Conservation (phyloP, 2,888 invertebrate genomes). For the Ormyrus labotus region DNA sequence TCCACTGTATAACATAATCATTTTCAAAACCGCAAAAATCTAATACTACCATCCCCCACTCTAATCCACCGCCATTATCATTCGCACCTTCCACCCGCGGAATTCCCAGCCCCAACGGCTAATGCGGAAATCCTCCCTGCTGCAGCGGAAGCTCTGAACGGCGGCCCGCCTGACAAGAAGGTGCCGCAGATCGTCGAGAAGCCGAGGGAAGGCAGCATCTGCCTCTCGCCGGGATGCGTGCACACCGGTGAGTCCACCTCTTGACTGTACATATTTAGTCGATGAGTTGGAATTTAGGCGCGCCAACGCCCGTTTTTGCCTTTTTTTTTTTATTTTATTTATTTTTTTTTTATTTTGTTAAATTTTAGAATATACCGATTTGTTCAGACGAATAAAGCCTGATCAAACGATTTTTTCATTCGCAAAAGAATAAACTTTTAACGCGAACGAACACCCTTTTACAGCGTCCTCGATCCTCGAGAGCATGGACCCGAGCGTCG, state of each 20-base stretch:
- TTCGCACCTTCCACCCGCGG: slow-evolving; percentile 31
- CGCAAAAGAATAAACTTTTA: too few relatives aligned
- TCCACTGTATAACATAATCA: too few relatives aligned
- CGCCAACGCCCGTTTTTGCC: too few relatives aligned
- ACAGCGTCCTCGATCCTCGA: slow-evolving; percentile 83
- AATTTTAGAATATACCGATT: too few relatives aligned
- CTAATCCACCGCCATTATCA: neutral
- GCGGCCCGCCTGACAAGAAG: slow-evolving; percentile 56
- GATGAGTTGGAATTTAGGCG: neutral
- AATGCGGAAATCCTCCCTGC: slow-evolving; percentile 71
- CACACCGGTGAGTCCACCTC: slow-evolving; percentile 80
- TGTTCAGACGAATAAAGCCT: too few relatives aligned
- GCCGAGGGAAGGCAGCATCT: slow-evolving; percentile 77
- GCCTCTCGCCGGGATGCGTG: slow-evolving; percentile 87
- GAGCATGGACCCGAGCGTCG: slow-evolving; percentile 83
- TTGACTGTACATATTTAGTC: neutral
- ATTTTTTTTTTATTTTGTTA: too few relatives aligned
- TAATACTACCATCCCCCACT: too few relatives aligned
- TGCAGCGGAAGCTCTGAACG: slow-evolving; percentile 69
- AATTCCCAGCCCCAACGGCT: slow-evolving; percentile 60
- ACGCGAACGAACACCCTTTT: too few relatives aligned
- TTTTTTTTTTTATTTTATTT: too few relatives aligned
- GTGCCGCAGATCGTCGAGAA: slow-evolving; percentile 64
- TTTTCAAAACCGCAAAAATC: too few relatives aligned
- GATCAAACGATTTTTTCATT: too few relatives aligned